Conservation (phyloP, 2,797 vertebrate species). For the Pipistrellus nathusii region DNA sequence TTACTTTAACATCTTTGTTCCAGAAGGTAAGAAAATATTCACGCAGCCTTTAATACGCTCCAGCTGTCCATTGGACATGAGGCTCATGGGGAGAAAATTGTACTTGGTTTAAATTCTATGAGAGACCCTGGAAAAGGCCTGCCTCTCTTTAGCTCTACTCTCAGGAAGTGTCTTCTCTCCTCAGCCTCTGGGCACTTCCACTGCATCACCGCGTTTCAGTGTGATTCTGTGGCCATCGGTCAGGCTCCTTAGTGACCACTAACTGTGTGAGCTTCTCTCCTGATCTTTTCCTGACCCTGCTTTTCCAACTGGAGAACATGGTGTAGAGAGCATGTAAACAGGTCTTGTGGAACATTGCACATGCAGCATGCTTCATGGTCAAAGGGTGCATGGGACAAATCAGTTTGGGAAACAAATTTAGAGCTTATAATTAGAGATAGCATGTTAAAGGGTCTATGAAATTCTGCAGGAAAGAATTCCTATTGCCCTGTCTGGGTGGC, state of each 20-base stretch:
- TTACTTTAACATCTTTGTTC: constrained; percentile 70
- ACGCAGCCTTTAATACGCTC: constrained; percentile 61
- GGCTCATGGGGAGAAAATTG: constrained; percentile 13
- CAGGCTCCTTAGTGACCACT: neutral
- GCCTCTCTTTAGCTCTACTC: neutral
- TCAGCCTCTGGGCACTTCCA: neutral
- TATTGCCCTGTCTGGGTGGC: neutral
- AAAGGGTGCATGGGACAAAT: neutral
- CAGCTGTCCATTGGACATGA: constrained; percentile 59
- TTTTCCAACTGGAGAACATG: neutral
- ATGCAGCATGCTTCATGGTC: neutral
- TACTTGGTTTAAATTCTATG: constrained; percentile 24
- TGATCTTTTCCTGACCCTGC: neutral
- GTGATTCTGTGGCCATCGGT: neutral
- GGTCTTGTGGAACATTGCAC: neutral
- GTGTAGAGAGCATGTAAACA: neutral
- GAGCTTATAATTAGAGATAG: neutral
- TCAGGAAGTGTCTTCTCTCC: neutral
- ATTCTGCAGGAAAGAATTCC: neutral
- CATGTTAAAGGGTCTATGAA: neutral
- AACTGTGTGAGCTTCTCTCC: neutral
- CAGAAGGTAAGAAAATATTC: constrained; percentile 60
- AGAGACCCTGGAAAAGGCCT: neutral
- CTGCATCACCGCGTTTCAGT: neutral
- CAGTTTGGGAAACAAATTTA: neutral